Conservation (phyloP, 2,113 vertebrate species). For the Myodes glareolus region DNA sequence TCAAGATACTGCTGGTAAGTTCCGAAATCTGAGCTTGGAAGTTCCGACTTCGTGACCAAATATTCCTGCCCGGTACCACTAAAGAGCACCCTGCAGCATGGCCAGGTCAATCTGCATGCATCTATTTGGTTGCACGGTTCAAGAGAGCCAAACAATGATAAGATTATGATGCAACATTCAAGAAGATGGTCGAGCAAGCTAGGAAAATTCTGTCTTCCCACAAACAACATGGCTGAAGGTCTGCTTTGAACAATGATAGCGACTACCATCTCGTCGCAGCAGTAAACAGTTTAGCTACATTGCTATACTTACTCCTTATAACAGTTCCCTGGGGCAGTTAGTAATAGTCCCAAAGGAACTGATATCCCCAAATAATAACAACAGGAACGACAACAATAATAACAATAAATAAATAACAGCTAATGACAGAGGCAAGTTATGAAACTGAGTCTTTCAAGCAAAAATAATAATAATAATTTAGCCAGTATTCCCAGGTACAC, state of each 20-base stretch:
- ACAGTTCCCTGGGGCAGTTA: background rate
- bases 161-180: background rate
- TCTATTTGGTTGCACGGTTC: constrained; percentile 15
- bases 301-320: constrained; percentile 6
- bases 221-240: background rate
- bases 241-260: constrained; percentile 15
- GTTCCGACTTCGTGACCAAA: background rate
- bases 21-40: background rate
- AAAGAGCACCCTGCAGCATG: background rate
- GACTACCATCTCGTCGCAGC: constrained; percentile 7
- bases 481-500: background rate
- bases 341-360: background rate
- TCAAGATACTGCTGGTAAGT: background rate
- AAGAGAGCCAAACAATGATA: constrained; percentile 28
- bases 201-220: background rate
- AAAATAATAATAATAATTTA: too few species aligned
- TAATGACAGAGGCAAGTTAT: background rate
- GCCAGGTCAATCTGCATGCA: constrained; percentile 16
- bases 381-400: background rate
- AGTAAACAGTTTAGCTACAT: background rate
- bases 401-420: background rate
- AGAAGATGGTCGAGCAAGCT: constrained; percentile 45
- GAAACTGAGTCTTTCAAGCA: constrained; percentile 7
- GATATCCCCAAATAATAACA: background rate
- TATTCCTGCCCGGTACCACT: background rate